Evolutionary conservation across 2,888 invertebrate genomes (phyloP), one percentile per base, ranked within the genome.

Genomic region (Theodoxus fluviatilis): DNA sequence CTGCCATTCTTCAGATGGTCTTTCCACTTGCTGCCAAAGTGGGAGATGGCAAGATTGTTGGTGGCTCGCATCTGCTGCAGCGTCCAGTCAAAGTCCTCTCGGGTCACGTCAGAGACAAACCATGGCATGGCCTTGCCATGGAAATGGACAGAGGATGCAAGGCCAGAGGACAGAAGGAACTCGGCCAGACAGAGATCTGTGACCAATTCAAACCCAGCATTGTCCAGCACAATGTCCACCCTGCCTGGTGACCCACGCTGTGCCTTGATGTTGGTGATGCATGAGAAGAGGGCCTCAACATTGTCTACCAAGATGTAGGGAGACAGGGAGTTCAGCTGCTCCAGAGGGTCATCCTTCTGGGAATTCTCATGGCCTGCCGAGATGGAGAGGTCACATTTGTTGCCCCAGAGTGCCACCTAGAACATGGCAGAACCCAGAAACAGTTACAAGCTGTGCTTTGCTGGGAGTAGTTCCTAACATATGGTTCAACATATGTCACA

Each of bases 31-130:
- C 88, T 80, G 0, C 80, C 80, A 59, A 86, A 77, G 2, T 72
- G 59, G 33, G 78, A 75, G 73, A 80, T 75, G 6, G 77, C 72
- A 12, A 78, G 65, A 69, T 77, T 75, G 57, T 76, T 78, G 68
- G 76, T 77, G 47, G 68, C 69, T 68, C 68, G 65, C 75, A 89
- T 80, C 61, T 78, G 74, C 18, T 88, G 79, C n/a, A 95, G 76
- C 0, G 90, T 89, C 92, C 92, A 93, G 81, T 90, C 78, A 71
- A 96, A 93, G 88, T 99, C 98, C 1, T 85, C 79, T 1, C 81
- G 83, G 25, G 92, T 94, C 0, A 93, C 94, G 85, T 99, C 98
- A 0, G 97, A 98, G 9, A 99, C 92, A 86, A 94, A 99, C 98
- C 98, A 99, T 0, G 98, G 97, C 75, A 94, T 92, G 2, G 90